Conservation (phyloP, 23 tunicate genomes). For the Phallusia fumigata region DNA sequence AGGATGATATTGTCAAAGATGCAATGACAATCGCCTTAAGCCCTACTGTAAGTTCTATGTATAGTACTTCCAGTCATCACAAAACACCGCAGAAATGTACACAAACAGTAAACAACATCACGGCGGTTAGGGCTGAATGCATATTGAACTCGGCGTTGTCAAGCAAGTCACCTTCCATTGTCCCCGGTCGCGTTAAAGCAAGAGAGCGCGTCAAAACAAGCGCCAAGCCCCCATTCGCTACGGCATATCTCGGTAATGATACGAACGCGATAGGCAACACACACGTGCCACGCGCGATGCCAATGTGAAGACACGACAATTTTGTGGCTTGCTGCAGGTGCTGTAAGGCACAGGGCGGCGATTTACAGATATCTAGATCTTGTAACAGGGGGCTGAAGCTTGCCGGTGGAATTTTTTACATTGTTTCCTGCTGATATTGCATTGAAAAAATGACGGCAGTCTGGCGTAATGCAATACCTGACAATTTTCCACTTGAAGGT, state of each 20-base stretch:
- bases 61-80: no score
- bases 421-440: no score
- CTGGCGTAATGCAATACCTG: no score
- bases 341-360: not conserved
- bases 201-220: not conserved
- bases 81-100: not conserved
- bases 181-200: not conserved
- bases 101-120: not conserved
- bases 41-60: no score
- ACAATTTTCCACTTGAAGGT: no score
- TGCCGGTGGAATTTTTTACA: no score
- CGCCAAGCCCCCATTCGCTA: not conserved
- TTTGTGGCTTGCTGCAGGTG: not conserved
- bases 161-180: not conserved
- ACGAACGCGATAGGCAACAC: not conserved
- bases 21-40: no score
- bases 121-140: conserved; percentile 2
- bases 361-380: not conserved
- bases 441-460: no score
- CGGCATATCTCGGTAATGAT: not conserved
- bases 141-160: not conserved
- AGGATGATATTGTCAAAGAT: no score
- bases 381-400: not conserved
- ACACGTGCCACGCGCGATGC: not conserved
- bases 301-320: not conserved